These are phyloP conservation scores for Dryoscopus gambensis DNA, from an alignment of 2,113 vertebrate genomes.

Conservation along the genomic window DNA sequence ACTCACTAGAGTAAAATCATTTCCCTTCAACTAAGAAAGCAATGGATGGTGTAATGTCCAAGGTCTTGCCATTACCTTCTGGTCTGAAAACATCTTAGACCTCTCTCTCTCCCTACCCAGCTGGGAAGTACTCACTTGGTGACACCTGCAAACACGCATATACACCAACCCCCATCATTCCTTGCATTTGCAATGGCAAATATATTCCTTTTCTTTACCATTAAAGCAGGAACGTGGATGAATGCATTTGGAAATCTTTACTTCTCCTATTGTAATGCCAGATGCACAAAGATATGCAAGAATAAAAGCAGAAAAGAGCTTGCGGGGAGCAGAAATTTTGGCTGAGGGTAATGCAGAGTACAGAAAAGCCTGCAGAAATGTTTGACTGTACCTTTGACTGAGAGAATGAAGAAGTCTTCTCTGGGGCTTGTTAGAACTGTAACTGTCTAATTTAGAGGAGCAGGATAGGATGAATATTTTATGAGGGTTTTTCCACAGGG, in stretches of 20 bases:
- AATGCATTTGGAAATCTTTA: constrained; percentile 13
- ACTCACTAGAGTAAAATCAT: neutral
- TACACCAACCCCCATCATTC: neutral
- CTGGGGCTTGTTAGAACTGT: constrained; percentile 50
- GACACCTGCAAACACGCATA: neutral
- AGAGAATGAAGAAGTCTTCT: constrained; percentile 30
- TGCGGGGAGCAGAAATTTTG: neutral
- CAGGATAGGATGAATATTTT: constrained; percentile 62
- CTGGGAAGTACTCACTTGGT: neutral
- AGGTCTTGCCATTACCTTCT: neutral
- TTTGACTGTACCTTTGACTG: constrained; percentile 35
- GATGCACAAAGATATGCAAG: neutral
- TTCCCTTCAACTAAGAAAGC: neutral
- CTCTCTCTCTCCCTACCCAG: neutral
- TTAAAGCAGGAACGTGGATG: neutral
- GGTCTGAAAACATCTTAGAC: neutral
- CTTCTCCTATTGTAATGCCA: neutral
- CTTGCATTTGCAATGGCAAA: neutral
- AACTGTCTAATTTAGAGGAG: constrained; percentile 47
- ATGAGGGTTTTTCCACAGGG: constrained; percentile 48
- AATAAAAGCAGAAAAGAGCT: neutral
- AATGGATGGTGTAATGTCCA: neutral
- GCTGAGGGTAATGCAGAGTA: neutral
- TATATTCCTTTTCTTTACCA: neutral
- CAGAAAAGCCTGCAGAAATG: constrained; percentile 27